Base-by-base conservation (phyloP, 2,113 vertebrate genomes). In the Hydropotes inermis region DNA sequence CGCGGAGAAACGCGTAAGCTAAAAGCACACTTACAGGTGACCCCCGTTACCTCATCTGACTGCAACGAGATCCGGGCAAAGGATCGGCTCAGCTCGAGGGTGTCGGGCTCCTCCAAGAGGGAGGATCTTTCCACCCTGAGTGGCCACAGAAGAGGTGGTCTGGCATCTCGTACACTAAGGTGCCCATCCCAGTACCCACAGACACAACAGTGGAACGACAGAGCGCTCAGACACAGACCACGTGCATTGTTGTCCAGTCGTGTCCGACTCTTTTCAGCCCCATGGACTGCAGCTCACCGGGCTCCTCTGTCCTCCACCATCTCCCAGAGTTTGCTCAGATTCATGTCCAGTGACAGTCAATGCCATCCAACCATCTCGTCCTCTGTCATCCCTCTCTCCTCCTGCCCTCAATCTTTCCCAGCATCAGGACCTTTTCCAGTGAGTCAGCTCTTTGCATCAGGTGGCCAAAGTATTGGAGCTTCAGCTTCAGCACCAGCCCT, bases 51-150 rank as follows among this genome's bases (percentile, higher is more conserved):
- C 30, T 14, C 28, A 3, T 33, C 30, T 8, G 23, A 23, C 52
- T 8, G 52, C 25, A 10, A 27, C 1, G 39, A 83, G 28, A 25
- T 43, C 3, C 5, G 17, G 8, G 47, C 47, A 61, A 33, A 81
- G 11, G n/a, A 30, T 30, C 4, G 39, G 7, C n/a, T 50, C 4
- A 13, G 4, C n/a, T 25, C 6, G 2, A 39, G 33, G 50, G 10
- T 5, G 2, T 27, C 0, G 0, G 10, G 33, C 89, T 61, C n/a
- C 78, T 54, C n/a, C 3, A 1, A 54, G 17, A 8, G 8, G 17
- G 17, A 21, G 11, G 14, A 23, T 16, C 19, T 43, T 17, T 21
- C 14, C n/a, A 16, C 1, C 4, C 10, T 8, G 16, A 15, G 39
- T 2, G 19, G 7, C 36, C 74, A 1, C 36, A 78, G 39, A 45